Conservation (phyloP, 2,888 invertebrate species). For the Caradrina kadenii region DNA sequence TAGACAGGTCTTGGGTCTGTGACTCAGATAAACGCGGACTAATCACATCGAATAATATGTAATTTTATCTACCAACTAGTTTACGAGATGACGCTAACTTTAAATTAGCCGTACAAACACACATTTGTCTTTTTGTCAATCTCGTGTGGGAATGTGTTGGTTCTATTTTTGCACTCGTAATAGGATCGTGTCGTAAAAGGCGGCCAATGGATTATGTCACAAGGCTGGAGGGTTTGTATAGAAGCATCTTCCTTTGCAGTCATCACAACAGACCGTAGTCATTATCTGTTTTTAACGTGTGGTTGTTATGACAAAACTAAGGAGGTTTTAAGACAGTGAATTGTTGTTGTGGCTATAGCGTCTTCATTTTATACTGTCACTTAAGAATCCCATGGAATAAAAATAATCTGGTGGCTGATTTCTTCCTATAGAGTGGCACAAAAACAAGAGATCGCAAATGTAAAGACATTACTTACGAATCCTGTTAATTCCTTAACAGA, state of each 20-base stretch:
- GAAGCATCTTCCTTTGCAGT: conserved; percentile 15
- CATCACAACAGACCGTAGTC: conserved; percentile 13
- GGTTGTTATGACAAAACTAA: neutral
- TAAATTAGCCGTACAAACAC: conserved; percentile 55
- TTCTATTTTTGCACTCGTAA: conserved; percentile 49
- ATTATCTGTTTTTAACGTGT: neutral
- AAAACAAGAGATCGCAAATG: neutral
- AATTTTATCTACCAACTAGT: conserved; percentile 60
- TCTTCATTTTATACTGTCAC: neutral
- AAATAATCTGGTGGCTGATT: neutral
- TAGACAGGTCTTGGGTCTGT: conserved; percentile 69
- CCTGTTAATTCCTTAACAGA: conserved; percentile 2
- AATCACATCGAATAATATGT: conserved; percentile 62
- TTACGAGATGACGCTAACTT: conserved; percentile 49
- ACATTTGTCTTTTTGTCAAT: conserved; percentile 61
- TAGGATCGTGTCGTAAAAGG: conserved; percentile 36
- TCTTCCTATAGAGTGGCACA: neutral
- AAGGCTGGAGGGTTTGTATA: conserved; percentile 3
- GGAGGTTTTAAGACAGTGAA: neutral
- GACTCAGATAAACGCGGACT: conserved; percentile 63
- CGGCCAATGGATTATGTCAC: conserved; percentile 34
- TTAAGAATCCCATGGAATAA: too few species aligned
- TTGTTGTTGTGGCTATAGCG: neutral
- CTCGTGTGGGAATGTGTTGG: conserved; percentile 45
- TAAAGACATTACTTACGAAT: conserved; percentile 9